Conservation (phyloP, 1,140 invertebrate species). For the Tribolium madens region DNA sequence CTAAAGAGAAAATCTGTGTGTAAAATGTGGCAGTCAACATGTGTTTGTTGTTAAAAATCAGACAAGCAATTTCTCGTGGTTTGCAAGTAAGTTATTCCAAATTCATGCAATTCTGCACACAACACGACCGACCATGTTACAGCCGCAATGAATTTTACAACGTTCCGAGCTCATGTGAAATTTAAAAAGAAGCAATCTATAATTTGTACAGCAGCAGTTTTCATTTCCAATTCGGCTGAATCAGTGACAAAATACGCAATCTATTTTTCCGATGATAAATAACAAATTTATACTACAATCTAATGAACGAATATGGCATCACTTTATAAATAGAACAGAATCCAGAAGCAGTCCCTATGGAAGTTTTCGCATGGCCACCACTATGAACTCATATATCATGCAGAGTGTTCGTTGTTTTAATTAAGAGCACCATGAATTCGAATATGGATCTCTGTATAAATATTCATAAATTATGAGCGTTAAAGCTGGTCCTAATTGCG, state of each 20-base stretch:
- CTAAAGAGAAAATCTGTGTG: not conserved
- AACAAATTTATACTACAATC: constrained; percentile 13
- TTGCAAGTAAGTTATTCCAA: constrained; percentile 6
- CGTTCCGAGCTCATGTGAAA: constrained; percentile 9
- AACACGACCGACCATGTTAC: constrained; percentile 32
- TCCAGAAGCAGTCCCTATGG: constrained; percentile 17
- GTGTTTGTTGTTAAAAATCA: constrained; percentile 21
- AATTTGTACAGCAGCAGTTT: constrained; percentile 17
- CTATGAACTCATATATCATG: constrained; percentile 39
- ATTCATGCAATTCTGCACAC: constrained; percentile 38
- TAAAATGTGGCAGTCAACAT: not conserved
- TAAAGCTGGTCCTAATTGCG: constrained; percentile 3
- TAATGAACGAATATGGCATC: constrained; percentile 36
- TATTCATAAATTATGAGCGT: constrained; percentile 38
- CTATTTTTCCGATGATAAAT: constrained; percentile 39
- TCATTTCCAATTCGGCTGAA: constrained; percentile 26
- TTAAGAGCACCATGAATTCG: constrained; percentile 42
- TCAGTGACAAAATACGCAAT: constrained; percentile 25
- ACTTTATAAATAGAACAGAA: constrained; percentile 29
- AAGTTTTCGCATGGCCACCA: not conserved
- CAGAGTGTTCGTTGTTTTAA: constrained; percentile 40
- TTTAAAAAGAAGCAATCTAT: constrained; percentile 31
- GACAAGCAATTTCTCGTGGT: constrained; percentile 9
- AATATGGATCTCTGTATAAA: constrained; percentile 42
- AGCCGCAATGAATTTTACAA: constrained; percentile 19